Conservation (phyloP, 2,113 vertebrate species). For the Macquaria ambigua region DNA sequence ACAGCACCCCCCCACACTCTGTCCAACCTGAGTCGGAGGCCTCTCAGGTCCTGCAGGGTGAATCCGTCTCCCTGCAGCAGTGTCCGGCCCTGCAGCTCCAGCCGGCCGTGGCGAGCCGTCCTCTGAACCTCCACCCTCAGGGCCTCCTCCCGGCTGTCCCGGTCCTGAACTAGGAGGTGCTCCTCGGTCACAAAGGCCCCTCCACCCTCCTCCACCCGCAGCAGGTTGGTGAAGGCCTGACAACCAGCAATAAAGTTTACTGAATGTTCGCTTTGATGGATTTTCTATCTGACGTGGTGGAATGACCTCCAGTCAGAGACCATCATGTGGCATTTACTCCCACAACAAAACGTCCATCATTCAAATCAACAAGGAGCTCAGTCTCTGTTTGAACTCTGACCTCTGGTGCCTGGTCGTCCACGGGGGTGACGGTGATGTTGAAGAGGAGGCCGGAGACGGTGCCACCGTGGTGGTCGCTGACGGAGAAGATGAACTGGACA, state of each 20-base stretch:
- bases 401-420: constrained; percentile 85
- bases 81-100: constrained; percentile 71
- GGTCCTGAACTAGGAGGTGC: constrained; percentile 82
- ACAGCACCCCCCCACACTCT: not conserved
- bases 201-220: constrained; percentile 81
- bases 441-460: constrained; percentile 80
- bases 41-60: constrained; percentile 74
- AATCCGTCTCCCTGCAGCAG: constrained; percentile 74
- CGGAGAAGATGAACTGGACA: constrained; percentile 87
- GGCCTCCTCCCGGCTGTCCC: constrained; percentile 77
- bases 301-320: not conserved
- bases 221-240: constrained; percentile 85
- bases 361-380: not conserved
- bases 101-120: constrained; percentile 57
- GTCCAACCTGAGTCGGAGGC: constrained; percentile 70
- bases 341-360: too few relatives aligned
- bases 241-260: not conserved
- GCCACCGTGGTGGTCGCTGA: constrained; percentile 85
- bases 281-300: too few relatives aligned
- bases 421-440: constrained; percentile 83
- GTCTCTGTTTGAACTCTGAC: constrained; percentile 55
- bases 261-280: not conserved
- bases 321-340: not conserved
- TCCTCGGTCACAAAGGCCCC: constrained; percentile 78
- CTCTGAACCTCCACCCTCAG: constrained; percentile 77